These are phyloP conservation scores for Pseudorectes ferrugineus DNA, from an alignment of 2,113 vertebrate genomes.

Conservation along the genomic window DNA sequence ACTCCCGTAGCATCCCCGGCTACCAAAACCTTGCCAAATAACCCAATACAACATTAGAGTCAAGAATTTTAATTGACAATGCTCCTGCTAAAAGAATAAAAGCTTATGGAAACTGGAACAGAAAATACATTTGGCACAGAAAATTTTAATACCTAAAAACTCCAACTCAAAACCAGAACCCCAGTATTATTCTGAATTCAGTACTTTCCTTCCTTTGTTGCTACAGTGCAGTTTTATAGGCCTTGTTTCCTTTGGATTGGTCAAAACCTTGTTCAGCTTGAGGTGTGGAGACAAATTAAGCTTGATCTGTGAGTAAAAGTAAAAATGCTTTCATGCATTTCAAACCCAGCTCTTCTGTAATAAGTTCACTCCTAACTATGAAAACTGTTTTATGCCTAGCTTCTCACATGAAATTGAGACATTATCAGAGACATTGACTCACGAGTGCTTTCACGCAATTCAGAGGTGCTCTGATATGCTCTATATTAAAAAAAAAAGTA, in stretches of 20 bases:
- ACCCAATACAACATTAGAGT: background rate
- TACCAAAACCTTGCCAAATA: background rate
- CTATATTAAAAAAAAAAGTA: background rate
- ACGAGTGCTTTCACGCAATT: background rate
- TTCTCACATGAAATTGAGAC: background rate
- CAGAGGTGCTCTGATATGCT: background rate
- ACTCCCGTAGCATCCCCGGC: rapidly evolving
- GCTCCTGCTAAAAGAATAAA: background rate
- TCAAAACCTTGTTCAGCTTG: background rate
- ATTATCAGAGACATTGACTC: background rate
- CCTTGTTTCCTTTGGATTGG: background rate
- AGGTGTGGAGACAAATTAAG: background rate
- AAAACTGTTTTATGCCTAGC: background rate
- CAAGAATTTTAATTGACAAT: background rate
- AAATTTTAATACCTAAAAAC: background rate
- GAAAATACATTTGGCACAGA: background rate
- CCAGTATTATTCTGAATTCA: background rate
- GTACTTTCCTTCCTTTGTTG: background rate
- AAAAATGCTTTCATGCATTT: background rate
- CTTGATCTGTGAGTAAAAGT: background rate
- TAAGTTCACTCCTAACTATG: background rate
- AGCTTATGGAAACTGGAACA: background rate
- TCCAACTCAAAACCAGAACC: background rate
- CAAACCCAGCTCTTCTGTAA: background rate
- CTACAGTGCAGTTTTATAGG: background rate